Evolutionary conservation across 2,797 vertebrate species (phyloP).

Genomic region (Sebastes taczanowskii): DNA sequence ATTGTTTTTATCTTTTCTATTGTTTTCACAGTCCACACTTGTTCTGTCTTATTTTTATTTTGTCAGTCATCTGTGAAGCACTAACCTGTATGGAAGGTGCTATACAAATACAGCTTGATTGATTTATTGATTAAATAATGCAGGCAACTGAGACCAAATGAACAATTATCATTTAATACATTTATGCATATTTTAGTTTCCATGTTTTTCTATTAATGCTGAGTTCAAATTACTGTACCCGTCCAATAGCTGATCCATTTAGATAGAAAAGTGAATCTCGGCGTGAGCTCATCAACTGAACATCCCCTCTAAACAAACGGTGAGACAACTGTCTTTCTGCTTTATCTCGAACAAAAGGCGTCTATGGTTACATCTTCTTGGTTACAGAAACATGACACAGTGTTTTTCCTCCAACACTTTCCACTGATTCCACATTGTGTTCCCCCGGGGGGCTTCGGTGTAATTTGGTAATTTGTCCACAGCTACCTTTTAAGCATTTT

Average conservation of each 20-base stretch:
- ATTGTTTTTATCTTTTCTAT: neutral
- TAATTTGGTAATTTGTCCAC: slow-evolving; percentile 79
- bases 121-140: slow-evolving; percentile 20
- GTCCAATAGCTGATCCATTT: slow-evolving; percentile 42
- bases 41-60: neutral
- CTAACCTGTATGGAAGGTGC: neutral
- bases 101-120: neutral
- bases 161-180: slow-evolving; percentile 50
- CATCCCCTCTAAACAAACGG: slow-evolving; percentile 65
- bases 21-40: neutral
- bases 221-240: slow-evolving; percentile 16
- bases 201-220: slow-evolving; percentile 22
- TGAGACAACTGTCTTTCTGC: slow-evolving; percentile 65
- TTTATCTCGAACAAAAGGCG: slow-evolving; percentile 68
- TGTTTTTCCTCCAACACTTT: slow-evolving; percentile 77
- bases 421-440: slow-evolving; percentile 68
- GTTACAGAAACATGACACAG: slow-evolving; percentile 82
- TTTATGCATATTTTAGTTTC: slow-evolving; percentile 13
- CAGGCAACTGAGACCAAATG: slow-evolving; percentile 20
- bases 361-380: slow-evolving; percentile 74
- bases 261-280: slow-evolving; percentile 51
- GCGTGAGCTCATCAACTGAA: slow-evolving; percentile 72
- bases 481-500: slow-evolving; percentile 74
- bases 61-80: neutral
- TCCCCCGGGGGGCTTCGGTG: slow-evolving; percentile 56